These are phyloP conservation scores for Scaptomyza cyrtandrae DNA, from an alignment of 2,888 invertebrate species.

Conservation along the genomic window DNA sequence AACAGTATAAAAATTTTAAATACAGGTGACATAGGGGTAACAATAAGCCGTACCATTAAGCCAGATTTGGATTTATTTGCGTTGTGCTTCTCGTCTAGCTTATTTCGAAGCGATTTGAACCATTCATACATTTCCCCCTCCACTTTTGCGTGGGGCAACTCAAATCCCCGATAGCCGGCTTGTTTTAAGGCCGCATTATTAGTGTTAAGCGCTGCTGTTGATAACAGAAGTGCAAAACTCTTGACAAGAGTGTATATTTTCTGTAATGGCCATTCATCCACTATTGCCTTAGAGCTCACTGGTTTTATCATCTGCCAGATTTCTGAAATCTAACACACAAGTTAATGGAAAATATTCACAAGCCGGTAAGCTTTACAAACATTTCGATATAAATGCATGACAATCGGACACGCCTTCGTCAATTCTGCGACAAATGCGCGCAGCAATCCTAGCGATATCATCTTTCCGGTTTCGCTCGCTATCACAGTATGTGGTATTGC, in stretches of 20 bases:
- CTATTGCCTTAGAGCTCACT: slow-evolving; percentile 28
- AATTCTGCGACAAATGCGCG: slow-evolving; percentile 47
- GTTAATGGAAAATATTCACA: background rate
- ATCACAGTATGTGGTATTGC: slow-evolving; percentile 60
- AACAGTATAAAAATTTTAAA: background rate
- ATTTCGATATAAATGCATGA: slow-evolving; percentile 61
- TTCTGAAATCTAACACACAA: slow-evolving; percentile 47
- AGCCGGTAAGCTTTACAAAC: slow-evolving; percentile 27
- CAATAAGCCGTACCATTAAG: slow-evolving; percentile 34
- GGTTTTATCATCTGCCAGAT: slow-evolving; percentile 54
- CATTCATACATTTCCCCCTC: slow-evolving; percentile 47
- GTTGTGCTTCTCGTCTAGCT: slow-evolving; percentile 46
- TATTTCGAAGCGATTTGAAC: slow-evolving; percentile 50
- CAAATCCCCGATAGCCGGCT: slow-evolving; percentile 63
- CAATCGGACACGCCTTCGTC: slow-evolving; percentile 25
- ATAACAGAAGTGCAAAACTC: slow-evolving; percentile 48
- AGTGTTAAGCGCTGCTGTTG: slow-evolving; percentile 44
- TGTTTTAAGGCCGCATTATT: slow-evolving; percentile 48
- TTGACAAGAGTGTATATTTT: slow-evolving; percentile 49
- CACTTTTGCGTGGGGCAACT: slow-evolving; percentile 41
- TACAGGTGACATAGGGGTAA: background rate
- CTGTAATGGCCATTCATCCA: slow-evolving; percentile 48
- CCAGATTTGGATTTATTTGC: slow-evolving; percentile 14
- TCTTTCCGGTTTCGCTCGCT: slow-evolving; percentile 65
- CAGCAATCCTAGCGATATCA: slow-evolving; percentile 55